phyloP scores from a whole-genome alignment of 1,140 invertebrate genomes.

The Rhyzopertha dominica region DNA sequence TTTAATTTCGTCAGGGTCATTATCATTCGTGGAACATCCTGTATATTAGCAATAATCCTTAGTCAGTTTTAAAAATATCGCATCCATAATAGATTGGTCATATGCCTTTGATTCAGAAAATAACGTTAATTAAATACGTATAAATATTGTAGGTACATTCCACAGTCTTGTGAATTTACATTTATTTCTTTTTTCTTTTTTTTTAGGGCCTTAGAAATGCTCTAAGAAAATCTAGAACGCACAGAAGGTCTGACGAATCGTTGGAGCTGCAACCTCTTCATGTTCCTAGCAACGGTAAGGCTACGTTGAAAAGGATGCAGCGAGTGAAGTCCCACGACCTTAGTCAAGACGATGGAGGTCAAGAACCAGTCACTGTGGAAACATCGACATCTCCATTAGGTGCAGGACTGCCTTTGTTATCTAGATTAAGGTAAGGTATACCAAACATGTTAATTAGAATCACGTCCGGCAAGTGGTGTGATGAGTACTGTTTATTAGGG shows the following conservation, averaged over 20 bases:
- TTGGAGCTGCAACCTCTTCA: conserved; percentile 63
- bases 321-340: conserved; percentile 45
- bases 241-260: conserved; percentile 56
- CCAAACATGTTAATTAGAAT: too few relatives aligned
- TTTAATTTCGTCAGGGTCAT: too few relatives aligned
- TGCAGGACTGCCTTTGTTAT: conserved; percentile 74
- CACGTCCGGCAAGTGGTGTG: too few relatives aligned
- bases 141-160: conserved; percentile 9
- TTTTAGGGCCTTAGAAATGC: conserved; percentile 52
- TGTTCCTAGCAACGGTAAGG: conserved; percentile 42
- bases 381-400: conserved; percentile 65
- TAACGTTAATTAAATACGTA: too few relatives aligned
- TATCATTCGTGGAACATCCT: too few relatives aligned
- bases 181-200: conserved; percentile 13
- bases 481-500: too few relatives aligned
- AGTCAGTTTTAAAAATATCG: too few relatives aligned
- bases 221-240: conserved; percentile 49
- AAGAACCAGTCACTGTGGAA: conserved; percentile 37
- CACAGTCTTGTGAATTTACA: background rate
- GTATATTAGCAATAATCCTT: too few relatives aligned
- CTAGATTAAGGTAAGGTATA: conserved; percentile 57
- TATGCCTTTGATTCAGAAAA: too few relatives aligned
- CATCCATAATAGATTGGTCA: too few relatives aligned
- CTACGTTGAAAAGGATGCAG: conserved; percentile 61
- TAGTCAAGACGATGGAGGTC: conserved; percentile 32